Evolutionary conservation across 2,113 vertebrate genomes (phyloP), one percentile per base, ranked within the genome.

Genomic region (Mustelus asterias): DNA sequence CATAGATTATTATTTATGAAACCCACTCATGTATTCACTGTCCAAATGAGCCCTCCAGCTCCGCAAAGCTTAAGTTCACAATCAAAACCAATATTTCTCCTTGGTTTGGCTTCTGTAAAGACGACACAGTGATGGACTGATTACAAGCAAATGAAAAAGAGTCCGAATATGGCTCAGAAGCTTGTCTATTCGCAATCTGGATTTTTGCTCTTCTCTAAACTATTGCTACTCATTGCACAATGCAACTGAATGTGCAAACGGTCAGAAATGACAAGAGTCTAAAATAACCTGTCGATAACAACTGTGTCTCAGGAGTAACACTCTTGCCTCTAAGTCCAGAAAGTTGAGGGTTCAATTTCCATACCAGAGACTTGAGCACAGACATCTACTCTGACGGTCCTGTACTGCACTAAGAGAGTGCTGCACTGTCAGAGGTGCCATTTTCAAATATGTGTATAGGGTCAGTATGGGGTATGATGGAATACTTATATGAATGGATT

Each of bases 1-100:
- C 94, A 95, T 94, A 94, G 67, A 93, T 67, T 93, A 94, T 94
- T 69, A 94, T 76, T 72, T 48, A 95, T 72, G 29, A 72, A 72
- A 44, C 41, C 54, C 69, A 76, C 13, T 69, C 26, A 44, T 94
- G 14, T 95, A 54, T 95, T 72, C 63, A 48, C 37, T 94, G n/a
- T 94, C 65, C 60, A 94, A 94, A 94, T 94, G 63, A 94, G 90
- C 86, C 58, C 58, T 92, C 14, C n/a, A n/a, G 88, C 58, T 63
- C 88, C 29, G 70, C 37, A 9, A 44, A 72, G 26, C 37, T 72
- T 13, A 33, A 95, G 69, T 70, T 54, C 69, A 76, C 69, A 76
- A 72, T 95, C 94, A 54, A 95, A 95, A 72, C 94, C 69, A 70
- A 54, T 72, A 48, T 94, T 70, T 95, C 29, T 48, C 41, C 67